Percentiles rank a stretch among this genome's conserved stretches.
phyloP scores from a whole-genome alignment of 37 sponge, comb jelly and placozoan genomes.

The Beroe ovata region DNA sequence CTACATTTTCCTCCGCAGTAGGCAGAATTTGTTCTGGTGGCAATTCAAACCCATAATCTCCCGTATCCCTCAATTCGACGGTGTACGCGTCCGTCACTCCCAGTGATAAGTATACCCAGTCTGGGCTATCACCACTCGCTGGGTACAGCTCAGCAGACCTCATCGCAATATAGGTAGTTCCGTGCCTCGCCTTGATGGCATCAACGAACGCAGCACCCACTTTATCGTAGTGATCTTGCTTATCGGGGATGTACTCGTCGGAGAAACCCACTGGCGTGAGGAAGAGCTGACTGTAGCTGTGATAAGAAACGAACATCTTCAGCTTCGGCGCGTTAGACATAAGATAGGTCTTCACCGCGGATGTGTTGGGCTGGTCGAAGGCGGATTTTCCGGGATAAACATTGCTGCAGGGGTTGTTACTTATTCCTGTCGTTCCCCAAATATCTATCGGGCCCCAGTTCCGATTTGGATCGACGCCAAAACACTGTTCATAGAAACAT shows the following conservation, averaged over 20 bases:
- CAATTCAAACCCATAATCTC: constrained; percentile 16
- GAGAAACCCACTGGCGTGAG: constrained; percentile 31
- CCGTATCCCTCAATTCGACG: constrained; percentile 44
- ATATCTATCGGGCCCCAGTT: constrained; percentile 4
- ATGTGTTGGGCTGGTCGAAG: constrained; percentile 37
- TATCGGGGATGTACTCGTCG: not conserved
- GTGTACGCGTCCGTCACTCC: constrained; percentile 23
- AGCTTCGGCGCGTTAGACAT: not conserved
- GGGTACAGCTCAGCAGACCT: constrained; percentile 12
- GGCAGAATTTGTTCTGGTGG: constrained; percentile 40
- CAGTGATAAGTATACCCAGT: constrained; percentile 33
- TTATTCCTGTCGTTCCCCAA: not conserved
- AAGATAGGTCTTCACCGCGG: not conserved
- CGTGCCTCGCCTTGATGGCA: constrained; percentile 14
- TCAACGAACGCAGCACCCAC: constrained; percentile 16
- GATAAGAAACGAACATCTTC: constrained; percentile 41
- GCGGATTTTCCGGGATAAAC: constrained; percentile 4
- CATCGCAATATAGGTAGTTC: not conserved
- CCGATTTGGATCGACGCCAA: constrained; percentile 49
- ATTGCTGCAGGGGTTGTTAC: constrained; percentile 3
- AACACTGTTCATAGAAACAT: constrained; percentile 11
- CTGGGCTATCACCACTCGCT: constrained; percentile 35
- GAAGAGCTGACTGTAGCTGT: constrained; percentile 41
- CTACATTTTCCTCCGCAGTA: constrained; percentile 43
- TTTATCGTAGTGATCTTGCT: not conserved